Evolutionary conservation across 2,113 vertebrate species (phyloP), one percentile per base, ranked within the genome.

Genomic region (Zapus hudsonius): DNA sequence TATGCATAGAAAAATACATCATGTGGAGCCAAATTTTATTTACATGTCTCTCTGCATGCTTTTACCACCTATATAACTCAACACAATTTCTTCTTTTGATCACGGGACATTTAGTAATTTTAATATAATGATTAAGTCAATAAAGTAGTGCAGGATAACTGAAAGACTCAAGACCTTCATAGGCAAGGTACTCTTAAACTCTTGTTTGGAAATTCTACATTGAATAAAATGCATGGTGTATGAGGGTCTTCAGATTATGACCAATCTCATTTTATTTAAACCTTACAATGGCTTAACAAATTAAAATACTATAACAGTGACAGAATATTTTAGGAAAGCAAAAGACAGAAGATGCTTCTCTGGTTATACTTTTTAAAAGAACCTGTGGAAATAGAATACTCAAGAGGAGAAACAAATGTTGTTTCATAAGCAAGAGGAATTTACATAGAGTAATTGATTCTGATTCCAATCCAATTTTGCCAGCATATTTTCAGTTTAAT

Each of bases 401-500:
- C 92, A 94, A 3, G n/a, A 36, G 87, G 75, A 44, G 47, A 92
- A 97, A 96, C 36, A 96, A 67, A 94, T 13, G 0, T 17, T 86
- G 70, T 29, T 95, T 84, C 38, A 70, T 84, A 95, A 95, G 33
- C 47, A 95, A 84, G 84, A 96, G 64, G 97, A 97, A 96, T 83
- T 97, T 90, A 90, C 63, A 94, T 91, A 93, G 36, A 95, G 95
- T 95, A 97, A 97, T 85, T 97, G 47, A 95, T 87, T 90, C 80
- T 42, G 87, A 95, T 96, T 98, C 95, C 93, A 94, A 97, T 89
- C 76, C 90, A 96, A 78, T 95, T 95, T 94, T 75, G 76, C 82
- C 95, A 95, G 89, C 6, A 0, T 81, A 96, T 89, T 94, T 96
- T 96, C 95, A 92, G 90, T 80, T 89, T 97, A 98, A 98, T 96